phyloP scores from a whole-genome alignment of 1,140 invertebrate genomes.

The Drosophila pectinifera region DNA sequence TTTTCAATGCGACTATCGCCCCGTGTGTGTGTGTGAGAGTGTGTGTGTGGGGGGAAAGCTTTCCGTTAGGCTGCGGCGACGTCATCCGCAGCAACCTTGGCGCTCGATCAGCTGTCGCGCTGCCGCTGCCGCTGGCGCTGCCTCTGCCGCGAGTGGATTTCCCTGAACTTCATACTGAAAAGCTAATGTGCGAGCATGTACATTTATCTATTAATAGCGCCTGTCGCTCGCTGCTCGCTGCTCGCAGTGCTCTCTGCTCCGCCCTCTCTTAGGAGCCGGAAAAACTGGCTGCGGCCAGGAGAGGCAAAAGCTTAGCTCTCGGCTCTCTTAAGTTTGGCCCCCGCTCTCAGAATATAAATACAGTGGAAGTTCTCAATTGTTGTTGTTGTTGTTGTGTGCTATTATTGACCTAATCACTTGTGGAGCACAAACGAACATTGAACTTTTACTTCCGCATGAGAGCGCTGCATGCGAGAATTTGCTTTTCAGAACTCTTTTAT shows the following conservation, averaged over 20 bases:
- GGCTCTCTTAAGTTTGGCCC: constrained; percentile 45
- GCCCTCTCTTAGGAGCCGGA: constrained; percentile 42
- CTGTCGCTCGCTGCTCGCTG: constrained; percentile 14
- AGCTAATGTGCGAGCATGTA: constrained; percentile 58
- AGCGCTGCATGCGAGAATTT: constrained; percentile 42
- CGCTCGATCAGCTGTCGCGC: constrained; percentile 58
- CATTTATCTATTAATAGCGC: constrained; percentile 67
- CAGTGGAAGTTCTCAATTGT: constrained; percentile 33
- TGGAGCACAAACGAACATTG: constrained; percentile 85
- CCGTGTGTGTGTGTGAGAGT: not conserved
- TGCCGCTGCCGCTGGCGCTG: constrained; percentile 7
- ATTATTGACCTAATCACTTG: constrained; percentile 85
- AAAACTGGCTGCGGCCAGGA: constrained; percentile 31
- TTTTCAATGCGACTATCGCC: constrained; percentile 55
- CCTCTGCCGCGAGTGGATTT: constrained; percentile 62
- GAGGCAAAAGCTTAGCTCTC: constrained; percentile 47
- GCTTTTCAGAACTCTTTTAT: constrained; percentile 31
- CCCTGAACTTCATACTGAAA: constrained; percentile 76
- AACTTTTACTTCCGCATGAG: constrained; percentile 85
- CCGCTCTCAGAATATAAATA: constrained; percentile 45
- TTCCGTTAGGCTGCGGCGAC: constrained; percentile 68
- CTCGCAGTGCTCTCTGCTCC: constrained; percentile 6
- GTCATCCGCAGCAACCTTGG: constrained; percentile 67
- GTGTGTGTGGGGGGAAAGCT: constrained; percentile 53
- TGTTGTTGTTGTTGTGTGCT: constrained; percentile 66